Conservation (phyloP, 1,140 invertebrate species). For the Cyrtorhinus lividipennis region DNA sequence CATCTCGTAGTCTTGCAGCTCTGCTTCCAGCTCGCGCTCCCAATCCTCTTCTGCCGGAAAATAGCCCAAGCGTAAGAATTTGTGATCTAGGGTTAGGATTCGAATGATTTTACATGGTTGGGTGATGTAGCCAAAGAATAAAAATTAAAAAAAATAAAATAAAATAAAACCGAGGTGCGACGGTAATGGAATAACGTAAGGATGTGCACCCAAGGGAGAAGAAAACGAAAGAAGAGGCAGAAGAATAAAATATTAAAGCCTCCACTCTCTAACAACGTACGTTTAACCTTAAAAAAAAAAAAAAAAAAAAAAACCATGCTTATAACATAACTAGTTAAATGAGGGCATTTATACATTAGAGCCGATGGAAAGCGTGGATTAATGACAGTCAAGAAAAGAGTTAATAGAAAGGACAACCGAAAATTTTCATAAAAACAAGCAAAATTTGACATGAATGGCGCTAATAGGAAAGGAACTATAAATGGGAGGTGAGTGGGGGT, state of each 20-base stretch:
- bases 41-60: constrained; percentile 62
- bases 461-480: background rate
- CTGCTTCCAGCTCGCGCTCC: constrained; percentile 82
- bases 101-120: background rate
- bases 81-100: background rate
- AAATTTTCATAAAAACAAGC: background rate
- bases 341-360: too few species aligned
- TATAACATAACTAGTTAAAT: background rate
- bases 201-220: too few species aligned
- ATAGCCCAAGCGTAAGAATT: constrained; percentile 5
- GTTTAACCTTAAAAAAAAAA: too few species aligned
- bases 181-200: too few species aligned
- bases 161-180: too few species aligned
- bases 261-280: too few species aligned
- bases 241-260: too few species aligned
- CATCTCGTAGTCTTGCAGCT: constrained; percentile 83
- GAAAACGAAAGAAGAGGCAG: background rate
- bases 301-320: constrained; percentile 1
- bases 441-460: background rate
- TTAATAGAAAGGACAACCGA: background rate
- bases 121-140: constrained; percentile 5
- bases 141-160: constrained; percentile 16
- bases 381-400: background rate
- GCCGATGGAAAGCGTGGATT: too few species aligned
- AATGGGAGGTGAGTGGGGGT: background rate